phyloP scores from a whole-genome alignment of 2,113 vertebrate genomes.

The Etia nguti region DNA sequence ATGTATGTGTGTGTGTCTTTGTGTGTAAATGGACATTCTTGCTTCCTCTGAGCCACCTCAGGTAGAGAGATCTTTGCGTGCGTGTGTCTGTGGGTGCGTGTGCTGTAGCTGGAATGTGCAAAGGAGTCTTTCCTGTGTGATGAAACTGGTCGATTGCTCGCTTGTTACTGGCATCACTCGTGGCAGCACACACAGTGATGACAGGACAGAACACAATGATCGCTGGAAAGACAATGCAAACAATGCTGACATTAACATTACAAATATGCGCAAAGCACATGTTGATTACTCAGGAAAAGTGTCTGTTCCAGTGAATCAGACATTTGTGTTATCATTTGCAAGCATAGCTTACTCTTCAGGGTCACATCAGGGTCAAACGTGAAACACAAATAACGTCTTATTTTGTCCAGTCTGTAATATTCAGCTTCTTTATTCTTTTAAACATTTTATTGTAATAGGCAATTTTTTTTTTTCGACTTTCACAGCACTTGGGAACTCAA shows the following conservation, averaged over 20 bases:
- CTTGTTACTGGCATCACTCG: conserved; percentile 1
- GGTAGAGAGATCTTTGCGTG: background rate
- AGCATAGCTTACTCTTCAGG: background rate
- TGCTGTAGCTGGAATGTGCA: conserved; percentile 1
- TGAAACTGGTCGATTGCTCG: conserved; percentile 7
- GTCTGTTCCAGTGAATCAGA: background rate
- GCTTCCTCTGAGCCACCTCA: conserved; percentile 6
- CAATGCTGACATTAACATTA: background rate
- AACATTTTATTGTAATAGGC: background rate
- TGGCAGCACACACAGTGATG: background rate
- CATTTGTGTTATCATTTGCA: background rate
- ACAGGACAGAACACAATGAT: background rate
- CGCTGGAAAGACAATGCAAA: background rate
- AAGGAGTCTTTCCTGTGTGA: background rate
- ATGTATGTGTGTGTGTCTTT: background rate
- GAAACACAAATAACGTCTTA: background rate
- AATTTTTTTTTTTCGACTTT: background rate
- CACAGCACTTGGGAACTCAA: background rate
- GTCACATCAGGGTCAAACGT: background rate
- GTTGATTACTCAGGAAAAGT: background rate
- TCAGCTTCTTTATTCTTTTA: background rate
- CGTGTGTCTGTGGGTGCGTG: background rate
- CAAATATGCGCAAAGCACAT: background rate
- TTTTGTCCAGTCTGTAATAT: background rate
- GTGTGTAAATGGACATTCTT: background rate